These are phyloP conservation scores for Colostygia pectinataria DNA, from an alignment of 2,888 invertebrate genomes.

Conservation along the genomic window DNA sequence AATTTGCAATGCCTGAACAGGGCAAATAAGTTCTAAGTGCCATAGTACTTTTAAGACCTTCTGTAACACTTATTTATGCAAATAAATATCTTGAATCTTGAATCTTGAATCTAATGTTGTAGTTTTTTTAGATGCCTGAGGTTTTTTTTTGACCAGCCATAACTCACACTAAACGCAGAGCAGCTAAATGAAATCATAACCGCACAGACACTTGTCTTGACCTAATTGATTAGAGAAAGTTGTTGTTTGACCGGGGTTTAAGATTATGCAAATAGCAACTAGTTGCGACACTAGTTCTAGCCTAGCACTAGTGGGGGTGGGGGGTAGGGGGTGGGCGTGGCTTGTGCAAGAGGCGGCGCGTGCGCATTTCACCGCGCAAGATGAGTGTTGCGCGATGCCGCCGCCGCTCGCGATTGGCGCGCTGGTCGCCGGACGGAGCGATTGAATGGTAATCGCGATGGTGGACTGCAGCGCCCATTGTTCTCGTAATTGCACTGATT, in stretches of 20 bases:
- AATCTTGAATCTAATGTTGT: too few relatives aligned
- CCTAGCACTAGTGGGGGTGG: slow-evolving; percentile 30
- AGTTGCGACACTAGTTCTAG: slow-evolving; percentile 31
- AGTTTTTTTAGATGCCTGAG: too few relatives aligned
- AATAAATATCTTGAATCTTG: too few relatives aligned
- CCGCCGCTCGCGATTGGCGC: slow-evolving; percentile 33
- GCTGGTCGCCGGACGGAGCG: slow-evolving; percentile 14
- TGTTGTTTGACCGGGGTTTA: slow-evolving; percentile 21
- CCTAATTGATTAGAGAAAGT: slow-evolving; percentile 27
- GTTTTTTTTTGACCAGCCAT: too few relatives aligned
- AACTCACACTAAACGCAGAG: too few relatives aligned
- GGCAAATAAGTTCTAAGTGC: too few relatives aligned
- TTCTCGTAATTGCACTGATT: slow-evolving; percentile 28
- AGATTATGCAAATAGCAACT: slow-evolving; percentile 25
- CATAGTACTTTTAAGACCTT: too few relatives aligned
- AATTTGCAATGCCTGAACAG: too few relatives aligned
- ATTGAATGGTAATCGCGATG: slow-evolving; percentile 33
- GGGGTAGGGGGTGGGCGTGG: slow-evolving; percentile 40
- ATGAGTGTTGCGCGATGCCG: slow-evolving; percentile 25
- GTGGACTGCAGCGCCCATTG: slow-evolving; percentile 27
- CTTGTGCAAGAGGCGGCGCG: slow-evolving; percentile 47
- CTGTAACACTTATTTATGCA: too few relatives aligned
- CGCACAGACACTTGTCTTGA: slow-evolving; percentile 7
- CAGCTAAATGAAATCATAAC: slow-evolving; percentile 13
- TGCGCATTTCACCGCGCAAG: slow-evolving; percentile 38